Conservation (phyloP, 2,888 invertebrate genomes). For the Podabrus alpinus region DNA sequence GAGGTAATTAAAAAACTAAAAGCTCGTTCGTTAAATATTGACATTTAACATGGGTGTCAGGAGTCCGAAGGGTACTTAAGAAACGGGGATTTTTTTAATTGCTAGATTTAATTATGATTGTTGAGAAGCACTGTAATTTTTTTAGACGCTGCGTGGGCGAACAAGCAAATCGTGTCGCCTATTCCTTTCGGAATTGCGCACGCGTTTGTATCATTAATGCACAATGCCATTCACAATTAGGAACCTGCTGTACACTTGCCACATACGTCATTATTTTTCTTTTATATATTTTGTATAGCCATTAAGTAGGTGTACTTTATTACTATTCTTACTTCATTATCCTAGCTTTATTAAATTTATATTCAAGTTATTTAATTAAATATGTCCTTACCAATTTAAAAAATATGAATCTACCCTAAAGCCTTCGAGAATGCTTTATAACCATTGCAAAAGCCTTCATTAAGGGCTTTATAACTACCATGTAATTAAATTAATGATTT, state of each 20-base stretch:
- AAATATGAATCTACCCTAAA: background rate
- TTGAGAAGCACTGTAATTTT: constrained; percentile 31
- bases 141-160: constrained; percentile 28
- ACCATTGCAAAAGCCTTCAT: background rate
- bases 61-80: background rate
- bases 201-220: constrained; percentile 37
- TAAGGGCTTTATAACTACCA: background rate
- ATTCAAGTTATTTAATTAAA: background rate
- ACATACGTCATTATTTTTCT: constrained; percentile 32
- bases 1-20: constrained; percentile 1
- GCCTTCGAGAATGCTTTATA: background rate
- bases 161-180: constrained; percentile 28
- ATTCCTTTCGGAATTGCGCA: constrained; percentile 31
- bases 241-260: constrained; percentile 36
- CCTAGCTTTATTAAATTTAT: constrained; percentile 26
- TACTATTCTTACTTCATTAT: constrained; percentile 34
- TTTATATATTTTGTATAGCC: constrained; percentile 25
- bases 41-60: background rate
- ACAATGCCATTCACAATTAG: constrained; percentile 38
- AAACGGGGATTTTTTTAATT: constrained; percentile 4
- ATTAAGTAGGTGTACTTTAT: constrained; percentile 36
- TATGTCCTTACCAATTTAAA: background rate
- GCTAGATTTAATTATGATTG: background rate
- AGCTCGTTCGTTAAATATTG: background rate
- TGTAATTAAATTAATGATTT: background rate